Percentiles rank a stretch among this genome's conserved stretches.
These are phyloP conservation scores for Chymomyza procnemis DNA, from an alignment of 2,888 invertebrate genomes.

Conservation along the genomic window DNA sequence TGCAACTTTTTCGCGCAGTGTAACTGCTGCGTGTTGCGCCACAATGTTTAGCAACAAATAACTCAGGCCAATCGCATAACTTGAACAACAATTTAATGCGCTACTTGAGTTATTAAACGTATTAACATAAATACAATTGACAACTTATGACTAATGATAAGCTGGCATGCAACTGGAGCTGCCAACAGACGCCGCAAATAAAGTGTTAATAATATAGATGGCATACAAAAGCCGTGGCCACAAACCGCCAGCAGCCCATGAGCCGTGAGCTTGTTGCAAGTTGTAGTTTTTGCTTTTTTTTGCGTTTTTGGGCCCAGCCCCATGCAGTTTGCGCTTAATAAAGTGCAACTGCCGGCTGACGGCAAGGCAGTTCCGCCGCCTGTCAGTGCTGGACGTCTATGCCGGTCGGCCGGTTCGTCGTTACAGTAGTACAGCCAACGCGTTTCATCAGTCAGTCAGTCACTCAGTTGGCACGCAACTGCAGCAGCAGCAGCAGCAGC, in stretches of 20 bases:
- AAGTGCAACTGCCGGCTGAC: conserved; percentile 36
- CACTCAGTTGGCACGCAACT: conserved; percentile 55
- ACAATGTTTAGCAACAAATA: conserved; percentile 29
- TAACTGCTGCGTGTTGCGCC: conserved; percentile 28
- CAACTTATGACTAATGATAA: conserved; percentile 72
- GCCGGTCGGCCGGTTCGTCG: conserved; percentile 29
- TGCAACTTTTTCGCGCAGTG: conserved; percentile 24
- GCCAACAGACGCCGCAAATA: conserved; percentile 41
- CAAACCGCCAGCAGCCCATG: conserved; percentile 14
- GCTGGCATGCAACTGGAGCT: conserved; percentile 64
- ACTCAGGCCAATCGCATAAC: conserved; percentile 30
- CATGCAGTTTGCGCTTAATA: conserved; percentile 69
- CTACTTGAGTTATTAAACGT: conserved; percentile 69
- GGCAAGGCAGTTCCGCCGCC: conserved; percentile 32
- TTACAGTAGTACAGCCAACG: no score
- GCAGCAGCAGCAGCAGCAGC: conserved; percentile 52
- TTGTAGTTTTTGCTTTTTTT: no score
- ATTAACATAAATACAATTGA: conserved; percentile 73
- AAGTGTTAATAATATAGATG: conserved; percentile 74
- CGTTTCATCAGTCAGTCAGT: conserved; percentile 21
- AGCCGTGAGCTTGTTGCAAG: neutral
- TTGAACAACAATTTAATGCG: conserved; percentile 18
- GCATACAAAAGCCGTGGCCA: conserved; percentile 28
- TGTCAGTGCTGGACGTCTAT: conserved; percentile 1
- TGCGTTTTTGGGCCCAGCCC: conserved; percentile 32